These are phyloP conservation scores for Lemur catta DNA, from an alignment of 2,797 vertebrate genomes.

Conservation along the genomic window DNA sequence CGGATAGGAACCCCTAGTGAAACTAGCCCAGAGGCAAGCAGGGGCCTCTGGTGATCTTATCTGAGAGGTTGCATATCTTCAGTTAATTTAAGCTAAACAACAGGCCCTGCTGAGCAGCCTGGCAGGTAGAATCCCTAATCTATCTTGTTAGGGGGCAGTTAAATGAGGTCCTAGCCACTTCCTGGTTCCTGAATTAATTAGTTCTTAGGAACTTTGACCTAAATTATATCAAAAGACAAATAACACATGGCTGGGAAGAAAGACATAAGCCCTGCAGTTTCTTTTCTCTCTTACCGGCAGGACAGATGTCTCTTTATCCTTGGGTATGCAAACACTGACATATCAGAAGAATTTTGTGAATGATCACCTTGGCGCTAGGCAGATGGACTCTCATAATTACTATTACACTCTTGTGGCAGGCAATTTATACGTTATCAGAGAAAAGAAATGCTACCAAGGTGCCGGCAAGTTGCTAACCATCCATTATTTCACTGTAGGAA, in stretches of 20 bases:
- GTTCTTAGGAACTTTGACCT: background rate
- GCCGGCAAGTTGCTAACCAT: conserved; percentile 55
- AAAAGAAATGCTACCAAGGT: conserved; percentile 61
- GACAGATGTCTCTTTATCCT: background rate
- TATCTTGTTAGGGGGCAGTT: background rate
- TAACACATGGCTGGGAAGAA: conserved; percentile 21
- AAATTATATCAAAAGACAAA: conserved; percentile 49
- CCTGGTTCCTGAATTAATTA: conserved; percentile 32
- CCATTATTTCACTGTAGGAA: conserved; percentile 68
- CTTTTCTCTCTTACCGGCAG: background rate
- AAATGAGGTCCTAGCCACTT: background rate
- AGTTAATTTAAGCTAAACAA: background rate
- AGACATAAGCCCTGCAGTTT: background rate
- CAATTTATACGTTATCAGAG: conserved; percentile 56
- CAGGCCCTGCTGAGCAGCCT: background rate
- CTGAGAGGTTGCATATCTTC: background rate
- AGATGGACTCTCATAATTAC: conserved; percentile 74
- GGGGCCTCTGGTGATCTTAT: background rate
- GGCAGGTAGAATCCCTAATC: background rate
- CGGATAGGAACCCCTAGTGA: background rate
- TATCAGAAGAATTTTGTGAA: conserved; percentile 67
- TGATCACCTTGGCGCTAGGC: conserved; percentile 54
- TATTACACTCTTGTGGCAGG: conserved; percentile 62
- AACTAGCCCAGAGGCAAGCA: background rate
- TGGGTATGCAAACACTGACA: background rate